Conservation (phyloP, 2,113 vertebrate genomes). For the Bos indicus region DNA sequence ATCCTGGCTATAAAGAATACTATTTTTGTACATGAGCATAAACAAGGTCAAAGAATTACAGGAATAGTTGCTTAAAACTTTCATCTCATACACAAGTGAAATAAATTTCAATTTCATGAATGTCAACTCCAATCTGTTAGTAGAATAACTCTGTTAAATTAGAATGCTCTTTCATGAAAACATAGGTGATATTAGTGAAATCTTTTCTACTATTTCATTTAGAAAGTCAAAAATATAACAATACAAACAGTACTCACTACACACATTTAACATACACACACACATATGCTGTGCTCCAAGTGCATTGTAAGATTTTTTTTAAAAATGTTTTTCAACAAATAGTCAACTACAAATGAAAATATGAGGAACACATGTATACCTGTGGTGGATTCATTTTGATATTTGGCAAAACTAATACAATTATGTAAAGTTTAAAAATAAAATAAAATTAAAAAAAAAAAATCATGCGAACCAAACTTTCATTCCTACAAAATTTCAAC, state of each 20-base stretch:
- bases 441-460: not conserved
- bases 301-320: not conserved
- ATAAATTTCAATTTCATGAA: slow-evolving; percentile 22
- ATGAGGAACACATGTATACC: not conserved
- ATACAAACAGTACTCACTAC: not conserved
- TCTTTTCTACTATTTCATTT: not conserved
- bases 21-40: not conserved
- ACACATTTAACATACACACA: not conserved
- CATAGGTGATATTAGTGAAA: not conserved
- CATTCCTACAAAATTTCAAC: not conserved
- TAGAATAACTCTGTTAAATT: not conserved
- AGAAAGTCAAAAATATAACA: not conserved
- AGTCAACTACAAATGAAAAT: not conserved
- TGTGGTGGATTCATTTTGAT: too few species aligned
- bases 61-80: slow-evolving; percentile 16
- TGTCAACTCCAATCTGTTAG: not conserved
- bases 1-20: not conserved
- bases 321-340: not conserved
- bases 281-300: not conserved
- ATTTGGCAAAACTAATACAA: too few species aligned
- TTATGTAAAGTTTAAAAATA: too few species aligned
- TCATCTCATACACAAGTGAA: not conserved
- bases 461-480: not conserved
- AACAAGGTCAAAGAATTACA: not conserved
- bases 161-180: not conserved